phyloP scores from a whole-genome alignment of 2,888 invertebrate genomes.

The Oligia strigilis region DNA sequence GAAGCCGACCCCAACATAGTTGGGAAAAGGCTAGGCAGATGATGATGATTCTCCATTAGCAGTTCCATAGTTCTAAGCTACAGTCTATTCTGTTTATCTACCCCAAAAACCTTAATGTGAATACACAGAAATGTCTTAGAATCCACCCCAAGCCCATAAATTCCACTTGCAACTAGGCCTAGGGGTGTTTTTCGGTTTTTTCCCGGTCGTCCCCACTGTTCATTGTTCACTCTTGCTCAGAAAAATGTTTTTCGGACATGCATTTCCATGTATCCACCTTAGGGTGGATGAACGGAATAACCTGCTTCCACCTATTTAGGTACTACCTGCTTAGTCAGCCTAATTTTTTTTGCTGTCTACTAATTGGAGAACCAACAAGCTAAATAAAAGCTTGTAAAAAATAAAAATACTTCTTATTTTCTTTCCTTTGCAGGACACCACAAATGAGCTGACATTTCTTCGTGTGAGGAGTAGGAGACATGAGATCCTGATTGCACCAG shows the following conservation, averaged over 20 bases:
- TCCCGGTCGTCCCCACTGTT: no score
- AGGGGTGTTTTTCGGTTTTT: background rate
- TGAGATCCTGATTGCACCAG: slow-evolving; percentile 99
- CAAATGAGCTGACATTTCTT: slow-evolving; percentile 98
- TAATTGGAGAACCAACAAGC: background rate
- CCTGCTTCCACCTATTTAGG: background rate
- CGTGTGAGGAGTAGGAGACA: slow-evolving; percentile 98
- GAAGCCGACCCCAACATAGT: no score
- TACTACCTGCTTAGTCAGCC: no score
- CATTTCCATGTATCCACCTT: background rate
- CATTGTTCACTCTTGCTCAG: no score
- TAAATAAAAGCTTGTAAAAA: background rate
- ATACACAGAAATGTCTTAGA: no score
- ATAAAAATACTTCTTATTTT: background rate
- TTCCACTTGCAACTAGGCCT: background rate
- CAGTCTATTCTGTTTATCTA: background rate
- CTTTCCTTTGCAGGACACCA: slow-evolving; percentile 93
- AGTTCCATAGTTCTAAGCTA: background rate
- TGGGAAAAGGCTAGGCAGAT: no score
- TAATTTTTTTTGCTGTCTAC: background rate
- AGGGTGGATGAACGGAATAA: no score
- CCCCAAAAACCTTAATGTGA: no score
- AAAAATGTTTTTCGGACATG: background rate
- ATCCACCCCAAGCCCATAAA: background rate
- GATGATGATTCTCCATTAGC: background rate